Evolutionary conservation across 2,113 vertebrate genomes (phyloP).

Genomic region (Zosterops hypoxanthus): DNA sequence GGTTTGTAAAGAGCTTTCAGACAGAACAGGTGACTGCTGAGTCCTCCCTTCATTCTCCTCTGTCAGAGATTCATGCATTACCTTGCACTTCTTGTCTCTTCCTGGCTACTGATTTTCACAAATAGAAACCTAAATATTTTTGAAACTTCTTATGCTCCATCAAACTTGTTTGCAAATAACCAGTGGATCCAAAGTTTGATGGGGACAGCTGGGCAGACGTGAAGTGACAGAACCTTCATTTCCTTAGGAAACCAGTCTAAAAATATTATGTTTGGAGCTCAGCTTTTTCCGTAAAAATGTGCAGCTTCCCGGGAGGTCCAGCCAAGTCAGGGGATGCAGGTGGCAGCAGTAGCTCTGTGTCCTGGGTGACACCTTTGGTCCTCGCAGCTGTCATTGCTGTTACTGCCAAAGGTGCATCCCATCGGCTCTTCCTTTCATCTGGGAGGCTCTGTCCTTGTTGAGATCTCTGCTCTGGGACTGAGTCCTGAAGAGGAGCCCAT

Average conservation of each 20-base stretch:
- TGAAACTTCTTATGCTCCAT: background rate
- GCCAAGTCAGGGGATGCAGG: background rate
- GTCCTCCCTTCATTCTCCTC: background rate
- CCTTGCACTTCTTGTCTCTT: background rate
- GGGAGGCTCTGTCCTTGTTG: background rate
- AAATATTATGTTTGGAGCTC: background rate
- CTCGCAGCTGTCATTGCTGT: background rate
- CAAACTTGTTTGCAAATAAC: background rate
- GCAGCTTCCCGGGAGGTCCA: background rate
- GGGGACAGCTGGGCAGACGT: background rate
- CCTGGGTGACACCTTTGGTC: background rate
- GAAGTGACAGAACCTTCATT: background rate
- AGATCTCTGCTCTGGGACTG: background rate
- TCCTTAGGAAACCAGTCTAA: slow-evolving; percentile 17
- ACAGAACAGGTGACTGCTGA: background rate
- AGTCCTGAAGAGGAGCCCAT: background rate
- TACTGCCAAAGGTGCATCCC: background rate
- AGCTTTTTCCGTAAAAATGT: background rate
- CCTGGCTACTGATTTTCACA: background rate
- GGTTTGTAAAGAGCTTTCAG: background rate
- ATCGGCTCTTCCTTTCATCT: background rate
- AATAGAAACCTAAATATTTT: background rate
- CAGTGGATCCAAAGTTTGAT: background rate
- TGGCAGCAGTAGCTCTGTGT: slow-evolving; percentile 19
- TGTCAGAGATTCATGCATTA: slow-evolving; percentile 4